phyloP scores from a whole-genome alignment of 2,888 invertebrate species.

The Dicyrtomina minuta region DNA sequence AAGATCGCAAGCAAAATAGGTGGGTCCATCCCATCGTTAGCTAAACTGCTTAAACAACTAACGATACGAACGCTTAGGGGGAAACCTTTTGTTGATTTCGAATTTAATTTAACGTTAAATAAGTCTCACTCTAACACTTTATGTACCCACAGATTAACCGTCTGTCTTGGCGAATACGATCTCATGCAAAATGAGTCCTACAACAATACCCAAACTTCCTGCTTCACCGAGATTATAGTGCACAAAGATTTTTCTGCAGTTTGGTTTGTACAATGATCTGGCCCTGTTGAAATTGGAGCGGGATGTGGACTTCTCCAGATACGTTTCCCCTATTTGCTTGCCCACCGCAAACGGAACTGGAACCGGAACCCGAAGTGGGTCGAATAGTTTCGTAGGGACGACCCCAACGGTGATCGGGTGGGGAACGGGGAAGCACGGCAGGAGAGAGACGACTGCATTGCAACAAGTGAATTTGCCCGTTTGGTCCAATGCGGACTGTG shows the following conservation, averaged over 20 bases:
- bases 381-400: conserved; percentile 70
- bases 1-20: conserved; percentile 85
- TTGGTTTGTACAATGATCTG: conserved; percentile 93
- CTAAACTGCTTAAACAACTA: too few species aligned
- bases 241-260: conserved; percentile 83
- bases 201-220: conserved; percentile 70
- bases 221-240: conserved; percentile 68
- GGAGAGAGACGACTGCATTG: conserved; percentile 81
- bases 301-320: conserved; percentile 76
- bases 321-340: conserved; percentile 83
- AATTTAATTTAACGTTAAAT: too few species aligned
- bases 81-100: too few species aligned
- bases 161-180: conserved; percentile 85
- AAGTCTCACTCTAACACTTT: conserved; percentile 69
- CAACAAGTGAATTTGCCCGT: conserved; percentile 80
- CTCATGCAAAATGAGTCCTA: conserved; percentile 80
- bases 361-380: too few species aligned
- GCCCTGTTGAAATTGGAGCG: conserved; percentile 75
- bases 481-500: conserved; percentile 87
- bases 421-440: conserved; percentile 67
- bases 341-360: conserved; percentile 69
- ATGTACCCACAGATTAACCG: conserved; percentile 83
- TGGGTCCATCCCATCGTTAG: too few species aligned
- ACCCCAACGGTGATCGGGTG: conserved; percentile 89
- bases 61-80: too few species aligned